phyloP scores from a whole-genome alignment of 2,797 vertebrate species.

The Acipenser ruthenus region DNA sequence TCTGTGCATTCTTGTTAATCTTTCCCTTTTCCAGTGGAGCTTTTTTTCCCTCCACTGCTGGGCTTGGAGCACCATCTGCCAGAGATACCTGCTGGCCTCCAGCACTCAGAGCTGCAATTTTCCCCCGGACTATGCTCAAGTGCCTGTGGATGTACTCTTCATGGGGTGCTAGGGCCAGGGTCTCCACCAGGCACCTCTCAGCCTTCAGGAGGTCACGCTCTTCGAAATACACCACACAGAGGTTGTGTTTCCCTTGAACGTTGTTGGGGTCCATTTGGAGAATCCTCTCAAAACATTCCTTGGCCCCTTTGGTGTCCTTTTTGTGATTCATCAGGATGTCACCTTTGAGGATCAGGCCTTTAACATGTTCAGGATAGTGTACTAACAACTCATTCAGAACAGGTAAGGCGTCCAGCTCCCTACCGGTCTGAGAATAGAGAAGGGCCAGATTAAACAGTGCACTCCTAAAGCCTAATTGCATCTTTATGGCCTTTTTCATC shows the following conservation, averaged over 20 bases:
- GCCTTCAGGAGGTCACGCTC: slow-evolving; percentile 81
- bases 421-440: slow-evolving; percentile 84
- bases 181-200: slow-evolving; percentile 84
- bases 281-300: slow-evolving; percentile 84
- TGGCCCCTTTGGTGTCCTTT: slow-evolving; percentile 86
- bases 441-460: slow-evolving; percentile 93
- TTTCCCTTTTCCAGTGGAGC: slow-evolving; percentile 41
- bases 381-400: slow-evolving; percentile 79
- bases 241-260: slow-evolving; percentile 94
- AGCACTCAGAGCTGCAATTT: slow-evolving; percentile 74
- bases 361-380: slow-evolving; percentile 87
- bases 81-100: slow-evolving; percentile 51
- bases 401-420: slow-evolving; percentile 81
- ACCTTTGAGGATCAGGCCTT: slow-evolving; percentile 93
- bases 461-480: slow-evolving; percentile 87
- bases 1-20: slow-evolving; percentile 63
- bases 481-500: slow-evolving; percentile 87
- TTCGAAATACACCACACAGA: slow-evolving; percentile 96
- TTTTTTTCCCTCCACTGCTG: slow-evolving; percentile 35
- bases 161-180: slow-evolving; percentile 80
- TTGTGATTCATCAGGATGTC: slow-evolving; percentile 98
- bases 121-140: slow-evolving; percentile 82
- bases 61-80: slow-evolving; percentile 30
- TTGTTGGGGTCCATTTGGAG: slow-evolving; percentile 81
- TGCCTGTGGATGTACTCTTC: slow-evolving; percentile 93